Percentiles rank a stretch among this genome's conserved stretches.
Evolutionary conservation across 2,113 vertebrate species (phyloP).

Genomic region (Nipponia nippon): DNA sequence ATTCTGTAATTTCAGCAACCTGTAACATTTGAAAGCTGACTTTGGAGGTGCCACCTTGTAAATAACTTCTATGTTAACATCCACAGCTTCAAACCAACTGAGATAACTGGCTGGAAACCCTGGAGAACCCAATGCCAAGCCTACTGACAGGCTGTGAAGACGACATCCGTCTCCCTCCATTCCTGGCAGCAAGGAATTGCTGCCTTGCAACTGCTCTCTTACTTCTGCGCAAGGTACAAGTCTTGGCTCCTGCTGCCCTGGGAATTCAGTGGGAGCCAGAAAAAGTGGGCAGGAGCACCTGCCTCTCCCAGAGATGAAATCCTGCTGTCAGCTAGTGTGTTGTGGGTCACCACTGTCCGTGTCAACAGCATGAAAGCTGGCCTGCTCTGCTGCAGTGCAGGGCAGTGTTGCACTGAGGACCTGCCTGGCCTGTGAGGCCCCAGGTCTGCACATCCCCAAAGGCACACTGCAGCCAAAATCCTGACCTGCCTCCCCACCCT

Average conservation of each 20-base stretch:
- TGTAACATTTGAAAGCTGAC: neutral
- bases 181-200: neutral
- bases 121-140: neutral
- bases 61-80: neutral
- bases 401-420: accelerated
- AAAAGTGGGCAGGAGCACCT: neutral
- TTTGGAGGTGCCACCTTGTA: neutral
- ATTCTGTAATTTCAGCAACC: neutral
- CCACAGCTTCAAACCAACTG: neutral
- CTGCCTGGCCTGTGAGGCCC: neutral
- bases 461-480: neutral
- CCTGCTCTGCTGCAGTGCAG: neutral
- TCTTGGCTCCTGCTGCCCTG: neutral
- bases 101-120: neutral
- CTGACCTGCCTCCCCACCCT: neutral
- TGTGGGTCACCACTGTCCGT: neutral
- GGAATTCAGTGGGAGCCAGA: neutral
- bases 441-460: neutral
- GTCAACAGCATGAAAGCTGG: neutral
- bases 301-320: neutral
- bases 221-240: neutral
- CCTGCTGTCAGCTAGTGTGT: neutral
- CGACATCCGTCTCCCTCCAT: accelerated
- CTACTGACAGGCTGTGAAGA: neutral
- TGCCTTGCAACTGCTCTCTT: neutral